Percentiles rank a stretch among this genome's conserved stretches.
phyloP scores from a whole-genome alignment of 1,140 invertebrate species.

The Lepeophtheirus salmonis region DNA sequence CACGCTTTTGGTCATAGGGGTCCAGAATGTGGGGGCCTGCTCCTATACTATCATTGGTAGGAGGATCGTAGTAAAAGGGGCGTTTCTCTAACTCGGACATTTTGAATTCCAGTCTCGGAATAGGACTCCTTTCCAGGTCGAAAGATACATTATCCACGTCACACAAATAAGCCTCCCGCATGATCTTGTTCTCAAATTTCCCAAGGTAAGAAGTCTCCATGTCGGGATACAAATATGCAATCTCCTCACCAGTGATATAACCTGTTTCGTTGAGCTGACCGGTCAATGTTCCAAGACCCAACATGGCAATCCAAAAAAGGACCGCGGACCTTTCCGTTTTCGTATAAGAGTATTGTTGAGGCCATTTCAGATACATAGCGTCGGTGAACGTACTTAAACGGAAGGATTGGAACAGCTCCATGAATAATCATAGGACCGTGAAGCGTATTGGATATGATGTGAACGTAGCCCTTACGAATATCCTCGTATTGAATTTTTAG shows the following conservation, averaged over 20 bases:
- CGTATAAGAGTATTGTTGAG: not conserved
- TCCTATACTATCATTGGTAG: slow-evolving; percentile 4
- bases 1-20: slow-evolving; percentile 3
- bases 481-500: not conserved
- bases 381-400: not conserved
- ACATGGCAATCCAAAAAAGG: slow-evolving; percentile 9
- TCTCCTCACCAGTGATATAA: not conserved
- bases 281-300: not conserved
- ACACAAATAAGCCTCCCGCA: not conserved
- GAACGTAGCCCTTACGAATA: not conserved
- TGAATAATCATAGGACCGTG: slow-evolving; percentile 2
- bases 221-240: slow-evolving; percentile 1
- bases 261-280: not conserved
- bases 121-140: not conserved
- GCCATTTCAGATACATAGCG: not conserved
- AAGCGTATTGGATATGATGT: not conserved
- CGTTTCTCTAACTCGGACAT: not conserved
- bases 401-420: slow-evolving; percentile 7
- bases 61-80: not conserved
- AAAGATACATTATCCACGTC: not conserved
- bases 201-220: slow-evolving; percentile 3
- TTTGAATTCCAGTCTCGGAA: not conserved
- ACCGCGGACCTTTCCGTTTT: not conserved
- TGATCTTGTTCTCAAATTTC: slow-evolving; percentile 3
- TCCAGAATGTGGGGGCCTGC: not conserved